phyloP scores from a whole-genome alignment of 2,888 invertebrate genomes.

The Clanis bilineata region DNA sequence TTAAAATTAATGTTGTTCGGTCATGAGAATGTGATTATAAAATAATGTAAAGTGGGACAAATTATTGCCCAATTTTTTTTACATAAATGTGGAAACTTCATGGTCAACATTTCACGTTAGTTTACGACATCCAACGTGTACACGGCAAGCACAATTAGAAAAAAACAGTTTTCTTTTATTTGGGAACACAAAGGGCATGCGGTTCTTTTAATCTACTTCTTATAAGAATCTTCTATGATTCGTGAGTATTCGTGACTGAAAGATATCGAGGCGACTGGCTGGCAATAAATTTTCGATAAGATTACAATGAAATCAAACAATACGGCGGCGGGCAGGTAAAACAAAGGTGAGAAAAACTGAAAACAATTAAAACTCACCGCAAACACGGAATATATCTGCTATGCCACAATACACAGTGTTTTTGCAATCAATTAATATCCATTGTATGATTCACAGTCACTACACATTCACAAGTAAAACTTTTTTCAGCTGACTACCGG shows the following conservation, averaged over 20 bases:
- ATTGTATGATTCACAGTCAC: constrained; percentile 69
- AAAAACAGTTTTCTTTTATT: neutral
- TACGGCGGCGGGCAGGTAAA: constrained; percentile 41
- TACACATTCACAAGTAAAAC: constrained; percentile 60
- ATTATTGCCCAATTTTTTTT: neutral
- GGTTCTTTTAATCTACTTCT: constrained; percentile 5
- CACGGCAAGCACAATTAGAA: neutral
- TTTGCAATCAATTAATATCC: constrained; percentile 55
- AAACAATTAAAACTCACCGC: constrained; percentile 48
- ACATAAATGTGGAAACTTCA: neutral
- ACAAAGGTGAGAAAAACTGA: constrained; percentile 37
- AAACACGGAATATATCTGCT: constrained; percentile 39
- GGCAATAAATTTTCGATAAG: constrained; percentile 40
- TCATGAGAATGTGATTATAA: neutral
- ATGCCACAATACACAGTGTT: constrained; percentile 47
- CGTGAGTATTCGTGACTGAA: constrained; percentile 18
- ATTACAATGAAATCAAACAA: constrained; percentile 54
- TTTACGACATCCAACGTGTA: constrained; percentile 4
- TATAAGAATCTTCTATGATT: constrained; percentile 26
- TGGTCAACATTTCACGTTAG: neutral
- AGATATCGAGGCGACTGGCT: neutral
- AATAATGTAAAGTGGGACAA: neutral
- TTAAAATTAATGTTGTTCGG: neutral
- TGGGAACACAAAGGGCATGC: neutral
- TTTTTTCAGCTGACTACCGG: constrained; percentile 36